Base-by-base conservation (phyloP, 2,797 vertebrate genomes). In the Notolabrus celidotus region DNA sequence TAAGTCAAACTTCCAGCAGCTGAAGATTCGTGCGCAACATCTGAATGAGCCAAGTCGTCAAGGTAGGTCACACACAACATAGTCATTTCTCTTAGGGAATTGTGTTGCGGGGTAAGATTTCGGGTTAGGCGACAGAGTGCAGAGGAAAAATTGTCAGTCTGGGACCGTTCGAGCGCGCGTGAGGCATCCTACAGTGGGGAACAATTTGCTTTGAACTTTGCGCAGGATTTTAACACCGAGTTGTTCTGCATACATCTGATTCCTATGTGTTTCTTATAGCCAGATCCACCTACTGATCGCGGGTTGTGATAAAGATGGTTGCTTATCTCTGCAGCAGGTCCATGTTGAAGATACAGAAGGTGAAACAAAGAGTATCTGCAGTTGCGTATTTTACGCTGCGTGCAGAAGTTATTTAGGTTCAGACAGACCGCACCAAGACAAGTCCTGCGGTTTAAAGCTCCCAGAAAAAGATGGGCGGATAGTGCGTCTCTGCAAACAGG, bases 1-100 rank as follows among this genome's bases (percentile, higher is more conserved):
- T 83, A 84, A 91, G 83, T 89, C 81, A 89, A 93, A 93, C 91
- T 93, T 91, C 88, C 82, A 86, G 80, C 88, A 87, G 79, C 85
- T 87, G 75, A 55, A 86, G 84, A 88, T 86, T 82, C 87, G 66
- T 86, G 71, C 71, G 51, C 83, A 78, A 71, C 82, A 78, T 79
- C 46, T 77, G 77, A 74, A 83, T 67, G 61, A 74, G 82, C 68
- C 74, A 73, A 83, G 73, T 73, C 84, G 74, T 61, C 59, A 72
- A 91, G 93, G 93, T 94, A 92, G 83, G 88, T 88, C 67, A 77
- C 58, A 73, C 19, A n/a, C 4, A 31, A 31, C 39, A 67, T 47
- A 25, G 53, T 80, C 20, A 36, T 68, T 23, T 60, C 54, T 46
- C 25, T 27, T 43, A 34, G 31, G 58, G 7, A 55, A 60, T 62